Conservation (phyloP, 2,113 vertebrate genomes). For the zebrafish (Danio rerio) region DNA sequence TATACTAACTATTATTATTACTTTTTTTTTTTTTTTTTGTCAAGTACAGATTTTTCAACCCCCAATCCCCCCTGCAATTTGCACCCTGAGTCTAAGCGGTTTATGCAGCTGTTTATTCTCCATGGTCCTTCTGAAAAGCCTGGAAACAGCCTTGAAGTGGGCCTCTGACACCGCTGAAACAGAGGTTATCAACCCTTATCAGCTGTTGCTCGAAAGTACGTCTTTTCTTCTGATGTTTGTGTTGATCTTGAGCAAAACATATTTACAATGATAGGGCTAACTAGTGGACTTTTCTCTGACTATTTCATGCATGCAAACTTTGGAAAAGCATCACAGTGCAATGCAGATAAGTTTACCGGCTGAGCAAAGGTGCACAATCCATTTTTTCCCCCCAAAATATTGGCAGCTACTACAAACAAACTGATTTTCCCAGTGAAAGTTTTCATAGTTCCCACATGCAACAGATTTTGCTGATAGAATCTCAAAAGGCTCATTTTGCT, state of each 20-base stretch:
- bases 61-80: too few relatives aligned
- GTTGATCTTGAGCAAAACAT: constrained; percentile 22
- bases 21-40: too few relatives aligned
- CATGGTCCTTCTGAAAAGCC: not conserved
- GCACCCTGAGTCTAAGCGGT: too few relatives aligned
- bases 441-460: constrained; percentile 34
- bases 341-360: not conserved
- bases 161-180: not conserved
- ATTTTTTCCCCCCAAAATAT: not conserved
- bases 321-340: not conserved
- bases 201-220: not conserved
- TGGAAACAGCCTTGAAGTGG: not conserved
- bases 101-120: not conserved
- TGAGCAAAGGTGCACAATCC: not conserved
- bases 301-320: constrained; percentile 7
- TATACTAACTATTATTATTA: too few relatives aligned
- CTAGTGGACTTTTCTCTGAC: not conserved
- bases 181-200: constrained; percentile 21
- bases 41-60: too few relatives aligned
- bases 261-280: not conserved
- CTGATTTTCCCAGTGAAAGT: not conserved
- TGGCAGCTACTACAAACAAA: constrained; percentile 6
- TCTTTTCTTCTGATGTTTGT: constrained; percentile 18
- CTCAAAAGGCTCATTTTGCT: constrained; percentile 33
- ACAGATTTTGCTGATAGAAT: constrained; percentile 35